phyloP scores from a whole-genome alignment of 1,140 invertebrate species.

The Megathymus violae region DNA sequence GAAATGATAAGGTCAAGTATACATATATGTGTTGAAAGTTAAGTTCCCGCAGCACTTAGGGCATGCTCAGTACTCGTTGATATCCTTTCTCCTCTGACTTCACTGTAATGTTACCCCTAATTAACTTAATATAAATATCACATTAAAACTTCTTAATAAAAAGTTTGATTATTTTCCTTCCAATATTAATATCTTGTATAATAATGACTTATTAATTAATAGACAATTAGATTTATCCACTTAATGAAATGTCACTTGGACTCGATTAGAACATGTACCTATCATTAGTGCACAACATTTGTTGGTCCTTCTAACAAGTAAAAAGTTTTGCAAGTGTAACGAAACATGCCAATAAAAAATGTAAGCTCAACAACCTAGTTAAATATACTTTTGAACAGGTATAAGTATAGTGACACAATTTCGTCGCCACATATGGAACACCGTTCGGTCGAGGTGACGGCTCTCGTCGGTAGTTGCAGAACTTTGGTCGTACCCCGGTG shows the following conservation, averaged over 20 bases:
- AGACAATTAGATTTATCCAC: constrained; percentile 11
- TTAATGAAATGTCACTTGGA: constrained; percentile 13
- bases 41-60: constrained; percentile 64
- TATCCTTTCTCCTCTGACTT: constrained; percentile 48
- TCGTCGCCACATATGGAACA: constrained; percentile 3
- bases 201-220: constrained; percentile 11
- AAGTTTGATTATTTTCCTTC: constrained; percentile 29
- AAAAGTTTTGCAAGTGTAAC: constrained; percentile 77
- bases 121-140: constrained; percentile 45
- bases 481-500: too few species aligned
- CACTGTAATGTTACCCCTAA: constrained; percentile 38
- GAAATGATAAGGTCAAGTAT: constrained; percentile 41
- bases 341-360: constrained; percentile 32
- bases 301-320: constrained; percentile 58
- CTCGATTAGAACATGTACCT: constrained; percentile 30
- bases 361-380: constrained; percentile 9
- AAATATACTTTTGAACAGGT: constrained; percentile 1
- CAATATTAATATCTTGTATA: constrained; percentile 4
- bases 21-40: constrained; percentile 34
- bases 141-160: constrained; percentile 35
- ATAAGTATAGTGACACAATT: constrained; percentile 9
- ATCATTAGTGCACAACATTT: constrained; percentile 42
- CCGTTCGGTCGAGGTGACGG: constrained; percentile 13
- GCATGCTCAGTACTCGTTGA: constrained; percentile 72
- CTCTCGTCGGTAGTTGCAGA: too few species aligned